Evolutionary conservation across 92 coral and sea anemone species (phyloP), one percentile per base, ranked within the genome.

Genomic region (Hydrozoanthus gracilis): DNA sequence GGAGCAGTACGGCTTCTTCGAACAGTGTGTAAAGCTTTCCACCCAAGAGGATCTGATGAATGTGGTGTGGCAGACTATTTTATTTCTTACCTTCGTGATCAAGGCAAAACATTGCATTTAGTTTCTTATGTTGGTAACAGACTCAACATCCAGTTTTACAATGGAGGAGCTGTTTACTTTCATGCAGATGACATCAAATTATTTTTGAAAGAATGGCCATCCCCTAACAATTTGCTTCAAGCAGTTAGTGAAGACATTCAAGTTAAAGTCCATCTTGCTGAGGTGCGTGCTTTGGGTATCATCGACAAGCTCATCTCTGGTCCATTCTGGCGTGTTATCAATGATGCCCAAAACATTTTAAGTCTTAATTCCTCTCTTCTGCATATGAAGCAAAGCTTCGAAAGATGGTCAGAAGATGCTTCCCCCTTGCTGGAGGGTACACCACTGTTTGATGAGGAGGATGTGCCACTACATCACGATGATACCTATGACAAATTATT

Each of bases 11-110:
- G 87, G 78, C 77, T 83, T 51, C 60, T 77, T 51, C 51, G 87
- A 83, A 83, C 87, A 68, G 87, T 67, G 60, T 83, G 87, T 51
- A 51, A 83, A 69, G 87, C 87, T 13, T 68, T 83, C 71, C 87
- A 70, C 73, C 77, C 86, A 54, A 72, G 48, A 48, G 86, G 86
- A 67, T 60, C 66, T 18, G 76, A 66, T 58, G 56, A 73, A 2
- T 17, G 64, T 67, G 87, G 61, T 68, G 87, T 82, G 67, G 54
- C 77, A 45, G 68, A 64, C 47, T 84, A 69, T 51, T 69, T 84
- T 71, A 39, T 46, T 62, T 69, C 51, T 18, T 18, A 73, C 58
- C 78, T 16, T 50, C 56, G 14, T 35, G 78, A 27, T 14, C 27
- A 16, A 8, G 10, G 78, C 20, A 77, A 70, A 76, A 67, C 58